A percentile compares a stretch with the other conserved stretches of the same genome.
phyloP scores from a whole-genome alignment of 92 coral and sea anemone species.

The Zoanthus gigantus region DNA sequence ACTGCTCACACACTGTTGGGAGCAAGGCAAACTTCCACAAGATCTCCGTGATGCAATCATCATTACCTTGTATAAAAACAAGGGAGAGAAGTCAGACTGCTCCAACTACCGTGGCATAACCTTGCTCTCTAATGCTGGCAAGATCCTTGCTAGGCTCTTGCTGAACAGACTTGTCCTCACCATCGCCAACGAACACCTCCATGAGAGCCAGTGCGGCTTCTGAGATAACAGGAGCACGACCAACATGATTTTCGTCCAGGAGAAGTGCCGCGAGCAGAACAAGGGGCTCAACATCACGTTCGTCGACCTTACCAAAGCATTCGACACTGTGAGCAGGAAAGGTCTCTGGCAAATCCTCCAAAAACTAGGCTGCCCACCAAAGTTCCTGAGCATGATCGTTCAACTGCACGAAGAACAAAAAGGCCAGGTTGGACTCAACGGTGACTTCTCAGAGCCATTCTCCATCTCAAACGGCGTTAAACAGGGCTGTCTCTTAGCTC shows the following conservation, averaged over 20 bases:
- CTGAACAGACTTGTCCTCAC: background rate
- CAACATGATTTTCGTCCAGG: constrained; percentile 51
- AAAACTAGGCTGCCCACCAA: constrained; percentile 38
- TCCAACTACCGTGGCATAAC: constrained; percentile 6
- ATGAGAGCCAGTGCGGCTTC: constrained; percentile 43
- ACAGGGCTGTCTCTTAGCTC: too few relatives aligned
- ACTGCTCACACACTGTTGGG: too few relatives aligned
- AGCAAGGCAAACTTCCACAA: too few relatives aligned
- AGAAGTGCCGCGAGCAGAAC: constrained; percentile 53
- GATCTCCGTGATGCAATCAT: too few relatives aligned
- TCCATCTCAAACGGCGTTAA: background rate
- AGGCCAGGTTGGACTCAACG: too few relatives aligned
- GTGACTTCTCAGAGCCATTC: too few relatives aligned
- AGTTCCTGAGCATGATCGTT: background rate
- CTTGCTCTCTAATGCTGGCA: constrained; percentile 13
- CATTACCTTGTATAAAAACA: background rate
- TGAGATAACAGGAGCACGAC: constrained; percentile 45
- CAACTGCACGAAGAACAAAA: too few relatives aligned
- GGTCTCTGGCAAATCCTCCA: constrained; percentile 38
- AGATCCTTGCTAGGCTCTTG: background rate
- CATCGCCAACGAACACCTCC: constrained; percentile 33
- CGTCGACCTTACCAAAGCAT: constrained; percentile 44
- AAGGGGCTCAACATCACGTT: constrained; percentile 53
- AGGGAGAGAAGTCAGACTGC: background rate
- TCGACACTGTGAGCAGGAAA: background rate